These are phyloP conservation scores for Cyphomyrus discorhynchus DNA, from an alignment of 2,113 vertebrate genomes.

Conservation along the genomic window DNA sequence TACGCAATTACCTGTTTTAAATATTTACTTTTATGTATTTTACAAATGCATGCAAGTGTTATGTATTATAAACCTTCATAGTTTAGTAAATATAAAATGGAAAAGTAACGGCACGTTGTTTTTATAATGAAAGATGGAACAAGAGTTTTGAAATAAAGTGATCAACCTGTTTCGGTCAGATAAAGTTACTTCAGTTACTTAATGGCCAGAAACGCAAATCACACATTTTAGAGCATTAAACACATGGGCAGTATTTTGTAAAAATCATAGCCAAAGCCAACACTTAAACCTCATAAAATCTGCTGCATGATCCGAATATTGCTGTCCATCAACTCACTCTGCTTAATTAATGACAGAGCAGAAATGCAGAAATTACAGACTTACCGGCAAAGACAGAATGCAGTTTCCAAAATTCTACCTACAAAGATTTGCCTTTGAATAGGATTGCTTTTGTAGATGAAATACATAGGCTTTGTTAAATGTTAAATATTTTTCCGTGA, in stretches of 20 bases:
- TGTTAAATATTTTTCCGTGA: neutral
- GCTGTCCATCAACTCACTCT: neutral
- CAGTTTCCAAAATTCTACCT: neutral
- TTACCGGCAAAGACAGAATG: neutral
- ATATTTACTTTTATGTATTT: neutral
- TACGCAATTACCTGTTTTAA: neutral
- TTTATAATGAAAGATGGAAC: neutral
- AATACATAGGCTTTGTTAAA: neutral
- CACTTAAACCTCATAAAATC: neutral
- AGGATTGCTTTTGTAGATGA: neutral
- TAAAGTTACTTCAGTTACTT: neutral
- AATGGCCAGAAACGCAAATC: neutral
- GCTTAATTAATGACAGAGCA: neutral
- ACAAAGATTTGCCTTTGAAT: neutral
- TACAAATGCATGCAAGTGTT: neutral
- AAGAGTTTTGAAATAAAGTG: neutral
- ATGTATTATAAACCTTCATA: neutral
- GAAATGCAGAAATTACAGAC: neutral
- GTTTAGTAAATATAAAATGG: neutral
- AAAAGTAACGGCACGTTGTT: neutral
- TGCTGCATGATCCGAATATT: neutral
- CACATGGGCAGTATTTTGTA: neutral
- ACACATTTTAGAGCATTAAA: neutral
- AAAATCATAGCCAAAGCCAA: neutral
- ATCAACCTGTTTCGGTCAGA: neutral